These are phyloP conservation scores for Solea solea DNA, from an alignment of 2,113 vertebrate species.

Conservation along the genomic window DNA sequence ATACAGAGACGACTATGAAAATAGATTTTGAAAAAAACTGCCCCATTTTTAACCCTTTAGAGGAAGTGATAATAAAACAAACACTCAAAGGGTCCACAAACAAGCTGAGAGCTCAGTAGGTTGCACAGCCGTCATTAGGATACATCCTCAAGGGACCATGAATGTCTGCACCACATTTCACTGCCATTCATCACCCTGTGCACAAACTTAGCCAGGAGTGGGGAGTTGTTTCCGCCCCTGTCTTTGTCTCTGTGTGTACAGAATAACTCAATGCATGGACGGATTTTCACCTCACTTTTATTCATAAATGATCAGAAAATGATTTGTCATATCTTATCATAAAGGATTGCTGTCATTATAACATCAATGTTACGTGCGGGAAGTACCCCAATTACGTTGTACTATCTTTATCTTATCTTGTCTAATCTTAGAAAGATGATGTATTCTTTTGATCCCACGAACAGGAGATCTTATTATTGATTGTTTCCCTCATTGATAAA, in stretches of 20 bases:
- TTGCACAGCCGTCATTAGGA: background rate
- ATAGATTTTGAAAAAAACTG: background rate
- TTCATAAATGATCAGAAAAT: no score
- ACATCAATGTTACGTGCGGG: no score
- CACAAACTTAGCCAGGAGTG: background rate
- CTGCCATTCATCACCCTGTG: background rate
- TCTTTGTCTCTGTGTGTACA: background rate
- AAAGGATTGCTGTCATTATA: no score
- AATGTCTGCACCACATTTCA: background rate
- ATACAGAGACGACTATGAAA: background rate
- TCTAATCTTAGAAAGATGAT: no score
- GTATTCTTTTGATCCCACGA: no score
- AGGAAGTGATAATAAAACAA: background rate
- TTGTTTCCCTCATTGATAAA: no score
- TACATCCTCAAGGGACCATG: background rate
- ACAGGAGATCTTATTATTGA: no score
- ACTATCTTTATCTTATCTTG: no score
- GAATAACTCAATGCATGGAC: background rate
- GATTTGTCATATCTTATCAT: no score
- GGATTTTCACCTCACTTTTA: background rate
- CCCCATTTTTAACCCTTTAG: background rate
- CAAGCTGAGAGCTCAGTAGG: no score
- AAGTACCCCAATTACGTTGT: no score
- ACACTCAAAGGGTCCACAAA: background rate
- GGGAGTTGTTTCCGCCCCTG: background rate